Evolutionary conservation across 2,797 vertebrate species (phyloP), one percentile per base, ranked within the genome.

Genomic region (Silurus aristotelis): DNA sequence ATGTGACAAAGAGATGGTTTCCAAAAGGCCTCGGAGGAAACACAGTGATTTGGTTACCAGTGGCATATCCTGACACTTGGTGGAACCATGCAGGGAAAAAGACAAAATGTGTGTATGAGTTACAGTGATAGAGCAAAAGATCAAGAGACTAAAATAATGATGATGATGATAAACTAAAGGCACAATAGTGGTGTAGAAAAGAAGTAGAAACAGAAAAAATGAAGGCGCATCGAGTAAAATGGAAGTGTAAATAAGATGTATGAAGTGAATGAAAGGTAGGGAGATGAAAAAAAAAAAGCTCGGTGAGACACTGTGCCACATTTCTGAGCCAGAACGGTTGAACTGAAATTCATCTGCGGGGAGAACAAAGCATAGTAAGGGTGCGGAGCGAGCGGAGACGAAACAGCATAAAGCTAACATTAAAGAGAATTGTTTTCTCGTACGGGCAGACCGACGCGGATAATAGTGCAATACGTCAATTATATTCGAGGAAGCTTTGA

Each of bases 231-330:
- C 48, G 31, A 10, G 52, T 75, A 72, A 87, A 81, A 70, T 76
- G 55, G 83, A 85, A 82, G 67, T 72, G 84, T 31, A 85, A 83
- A 85, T 83, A 82, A 76, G 79, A 87, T 70, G 86, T 66, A 58
- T 58, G 70, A 76, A 52, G 80, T 56, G 82, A 76, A 52, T 48
- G 78, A 70, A 70, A 84, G 61, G 60, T 38, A 80, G 61, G 14
- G 17, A 12, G 80, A 68, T 77, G 48, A 52, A 52, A 38, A 38
- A 31, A n/a, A 52, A 27, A 78, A 27, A 19, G 77, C 56, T 20
- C 25, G 12, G 67, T 25, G 76, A 80, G 67, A 68, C 6, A 72
- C 67, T 72, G 66, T 63, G 72, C 63, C 76, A 85, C 78, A 72
- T 80, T 63, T 38, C 38, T 25, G 31, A 61, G 56, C 52, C 15